These are phyloP conservation scores for Muschampia plurimacula DNA, from an alignment of 2,888 invertebrate genomes.

Conservation along the genomic window DNA sequence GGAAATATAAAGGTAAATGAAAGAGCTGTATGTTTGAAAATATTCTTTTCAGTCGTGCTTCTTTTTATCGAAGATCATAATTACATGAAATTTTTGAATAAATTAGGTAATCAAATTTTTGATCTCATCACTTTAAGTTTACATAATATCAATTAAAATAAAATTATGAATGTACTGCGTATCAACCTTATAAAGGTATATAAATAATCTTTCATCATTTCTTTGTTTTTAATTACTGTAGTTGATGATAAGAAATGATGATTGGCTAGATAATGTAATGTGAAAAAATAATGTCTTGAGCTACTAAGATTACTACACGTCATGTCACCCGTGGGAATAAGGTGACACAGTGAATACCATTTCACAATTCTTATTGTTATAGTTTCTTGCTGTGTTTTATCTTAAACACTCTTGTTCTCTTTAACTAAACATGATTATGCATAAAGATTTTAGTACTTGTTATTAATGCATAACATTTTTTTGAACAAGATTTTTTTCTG, in stretches of 20 bases:
- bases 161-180: too few relatives aligned
- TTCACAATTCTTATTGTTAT: conserved; percentile 23
- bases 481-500: neutral
- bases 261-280: neutral
- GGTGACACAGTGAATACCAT: conserved; percentile 31
- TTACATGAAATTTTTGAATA: too few relatives aligned
- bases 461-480: neutral
- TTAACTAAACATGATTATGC: conserved; percentile 9
- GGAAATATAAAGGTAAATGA: too few relatives aligned
- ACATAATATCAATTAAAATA: too few relatives aligned
- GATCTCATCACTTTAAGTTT: too few relatives aligned
- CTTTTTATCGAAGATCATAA: too few relatives aligned
- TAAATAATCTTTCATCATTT: neutral
- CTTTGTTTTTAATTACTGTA: neutral
- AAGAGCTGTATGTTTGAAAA: too few relatives aligned
- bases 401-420: neutral
- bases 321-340: conserved; percentile 28
- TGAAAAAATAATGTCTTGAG: conserved; percentile 22
- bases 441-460: neutral
- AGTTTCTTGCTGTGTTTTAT: neutral
- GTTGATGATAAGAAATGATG: neutral
- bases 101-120: too few relatives aligned
- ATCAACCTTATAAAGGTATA: too few relatives aligned
- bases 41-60: too few relatives aligned
- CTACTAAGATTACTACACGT: conserved; percentile 2